These are phyloP conservation scores for Noturus placidus DNA, from an alignment of 2,113 vertebrate genomes.

Conservation along the genomic window DNA sequence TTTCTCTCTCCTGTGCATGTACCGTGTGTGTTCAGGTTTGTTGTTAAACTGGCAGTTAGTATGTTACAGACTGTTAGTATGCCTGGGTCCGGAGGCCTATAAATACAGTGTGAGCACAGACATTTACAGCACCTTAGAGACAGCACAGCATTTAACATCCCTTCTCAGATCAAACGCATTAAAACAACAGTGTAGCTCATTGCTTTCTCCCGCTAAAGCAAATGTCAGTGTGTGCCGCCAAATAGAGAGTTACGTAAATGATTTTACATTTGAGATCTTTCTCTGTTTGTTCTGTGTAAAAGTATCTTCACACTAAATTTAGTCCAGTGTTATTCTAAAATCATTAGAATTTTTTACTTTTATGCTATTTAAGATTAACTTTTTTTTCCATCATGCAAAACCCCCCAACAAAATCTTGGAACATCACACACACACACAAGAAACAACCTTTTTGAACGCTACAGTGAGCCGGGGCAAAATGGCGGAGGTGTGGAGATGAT, in stretches of 20 bases:
- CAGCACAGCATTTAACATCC: slow-evolving; percentile 34
- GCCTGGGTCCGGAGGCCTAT: slow-evolving; percentile 25
- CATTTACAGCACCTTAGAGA: slow-evolving; percentile 43
- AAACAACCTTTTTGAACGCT: background rate
- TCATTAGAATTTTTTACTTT: background rate
- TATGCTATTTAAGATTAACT: background rate
- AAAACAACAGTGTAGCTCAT: slow-evolving; percentile 41
- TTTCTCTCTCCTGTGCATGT: background rate
- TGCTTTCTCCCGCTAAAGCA: slow-evolving; percentile 22
- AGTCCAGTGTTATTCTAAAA: background rate
- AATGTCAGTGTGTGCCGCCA: slow-evolving; percentile 14
- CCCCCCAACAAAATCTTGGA: background rate
- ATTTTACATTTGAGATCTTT: background rate
- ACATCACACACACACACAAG: slow-evolving; percentile 8
- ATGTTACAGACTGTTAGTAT: no score
- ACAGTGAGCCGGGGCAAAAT: slow-evolving; percentile 10
- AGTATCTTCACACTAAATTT: background rate
- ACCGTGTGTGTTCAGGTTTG: background rate
- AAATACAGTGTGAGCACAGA: slow-evolving; percentile 40
- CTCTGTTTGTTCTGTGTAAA: background rate
- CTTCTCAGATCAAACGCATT: slow-evolving; percentile 40
- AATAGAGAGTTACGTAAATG: background rate
- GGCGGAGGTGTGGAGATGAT: slow-evolving; percentile 40
- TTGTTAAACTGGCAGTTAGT: slow-evolving; percentile 17
- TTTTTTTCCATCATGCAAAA: slow-evolving; percentile 3